These are phyloP conservation scores for Zoanthus sansibaricus DNA, from an alignment of 92 coral and sea anemone species.

Conservation along the genomic window DNA sequence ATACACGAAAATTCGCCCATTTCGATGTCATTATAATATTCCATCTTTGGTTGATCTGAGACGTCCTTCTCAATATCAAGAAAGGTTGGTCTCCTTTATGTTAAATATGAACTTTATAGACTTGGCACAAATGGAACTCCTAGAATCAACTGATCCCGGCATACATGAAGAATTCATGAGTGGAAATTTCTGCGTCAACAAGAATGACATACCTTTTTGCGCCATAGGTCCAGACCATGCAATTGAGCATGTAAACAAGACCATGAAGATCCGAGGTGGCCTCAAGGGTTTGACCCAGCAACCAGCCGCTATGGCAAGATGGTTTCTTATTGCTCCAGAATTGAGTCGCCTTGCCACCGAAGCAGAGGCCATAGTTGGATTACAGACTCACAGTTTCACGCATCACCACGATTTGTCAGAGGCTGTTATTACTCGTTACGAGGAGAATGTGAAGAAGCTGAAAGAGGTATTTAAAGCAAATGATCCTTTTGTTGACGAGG, in stretches of 20 bases:
- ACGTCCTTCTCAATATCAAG: too few species aligned
- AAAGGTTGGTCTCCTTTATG: too few species aligned
- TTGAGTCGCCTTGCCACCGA: conserved; percentile 44
- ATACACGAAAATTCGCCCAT: too few species aligned
- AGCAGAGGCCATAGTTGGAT: conserved; percentile 58
- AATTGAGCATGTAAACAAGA: conserved; percentile 60
- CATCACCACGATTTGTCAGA: conserved; percentile 45
- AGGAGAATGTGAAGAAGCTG: conserved; percentile 49
- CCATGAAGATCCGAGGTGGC: conserved; percentile 62
- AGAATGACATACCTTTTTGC: conserved; percentile 69
- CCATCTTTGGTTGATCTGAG: too few species aligned
- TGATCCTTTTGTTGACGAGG: conserved; percentile 52
- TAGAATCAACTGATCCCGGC: conserved; percentile 49
- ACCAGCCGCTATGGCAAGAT: conserved; percentile 60
- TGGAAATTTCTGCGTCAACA: conserved; percentile 64
- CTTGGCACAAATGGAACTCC: conserved; percentile 58
- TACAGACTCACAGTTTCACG: not conserved
- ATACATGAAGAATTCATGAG: conserved; percentile 52
- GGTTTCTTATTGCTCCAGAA: conserved; percentile 64
- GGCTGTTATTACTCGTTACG: conserved; percentile 36
- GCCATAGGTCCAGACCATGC: conserved; percentile 66
- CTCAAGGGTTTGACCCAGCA: conserved; percentile 59
- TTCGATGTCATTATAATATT: too few species aligned
- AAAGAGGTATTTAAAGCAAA: conserved; percentile 8
- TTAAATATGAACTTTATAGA: too few species aligned